phyloP scores from a whole-genome alignment of 2,113 vertebrate species.

The Dascyllus trimaculatus region DNA sequence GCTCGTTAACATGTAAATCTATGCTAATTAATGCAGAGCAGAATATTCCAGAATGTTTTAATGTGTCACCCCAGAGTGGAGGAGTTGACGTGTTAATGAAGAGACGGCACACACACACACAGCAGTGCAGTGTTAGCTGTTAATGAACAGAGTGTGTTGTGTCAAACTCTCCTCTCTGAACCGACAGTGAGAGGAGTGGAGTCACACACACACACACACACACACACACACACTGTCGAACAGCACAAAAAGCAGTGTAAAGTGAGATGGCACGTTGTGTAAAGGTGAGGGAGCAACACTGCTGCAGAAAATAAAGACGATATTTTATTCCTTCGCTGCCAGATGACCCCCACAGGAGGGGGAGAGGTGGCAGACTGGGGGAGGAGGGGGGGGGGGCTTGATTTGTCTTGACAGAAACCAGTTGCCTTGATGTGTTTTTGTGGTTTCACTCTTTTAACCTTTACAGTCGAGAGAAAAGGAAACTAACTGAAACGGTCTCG shows the following conservation, averaged over 20 bases:
- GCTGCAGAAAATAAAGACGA: neutral
- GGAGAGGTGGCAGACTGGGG: neutral
- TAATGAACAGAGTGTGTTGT: neutral
- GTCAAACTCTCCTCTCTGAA: neutral
- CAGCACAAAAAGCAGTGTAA: neutral
- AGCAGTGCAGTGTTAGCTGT: neutral
- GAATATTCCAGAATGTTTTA: slow-evolving; percentile 59
- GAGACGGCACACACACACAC: slow-evolving; percentile 23
- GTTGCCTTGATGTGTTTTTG: slow-evolving; percentile 18
- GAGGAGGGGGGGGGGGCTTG: neutral
- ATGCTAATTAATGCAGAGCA: slow-evolving; percentile 63
- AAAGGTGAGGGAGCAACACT: slow-evolving; percentile 22
- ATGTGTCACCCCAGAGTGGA: slow-evolving; percentile 74
- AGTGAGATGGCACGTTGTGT: slow-evolving; percentile 21
- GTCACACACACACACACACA: no score
- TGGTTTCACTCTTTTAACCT: neutral
- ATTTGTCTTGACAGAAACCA: neutral
- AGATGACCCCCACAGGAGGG: neutral
- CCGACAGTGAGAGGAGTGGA: slow-evolving; percentile 27
- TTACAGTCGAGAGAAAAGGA: slow-evolving; percentile 12
- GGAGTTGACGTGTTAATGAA: slow-evolving; percentile 76
- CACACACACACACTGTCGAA: neutral
- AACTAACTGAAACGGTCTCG: no score
- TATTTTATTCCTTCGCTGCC: neutral
- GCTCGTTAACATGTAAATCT: slow-evolving; percentile 50